A percentile compares a stretch with the other conserved stretches of the same genome.
phyloP scores from a whole-genome alignment of 1,140 invertebrate species.

The Rhizoglyphus robini region DNA sequence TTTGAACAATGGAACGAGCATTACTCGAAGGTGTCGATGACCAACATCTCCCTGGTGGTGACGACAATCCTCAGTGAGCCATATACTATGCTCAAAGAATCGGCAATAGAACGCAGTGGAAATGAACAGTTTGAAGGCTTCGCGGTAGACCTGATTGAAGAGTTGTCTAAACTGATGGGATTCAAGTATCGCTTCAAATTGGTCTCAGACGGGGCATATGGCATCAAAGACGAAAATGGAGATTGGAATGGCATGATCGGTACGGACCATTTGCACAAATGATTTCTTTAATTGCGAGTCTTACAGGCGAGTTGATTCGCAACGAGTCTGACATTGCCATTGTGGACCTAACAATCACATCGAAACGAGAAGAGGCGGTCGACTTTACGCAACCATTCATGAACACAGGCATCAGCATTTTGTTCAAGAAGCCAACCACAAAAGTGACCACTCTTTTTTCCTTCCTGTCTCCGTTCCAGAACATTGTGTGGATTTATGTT shows the following conservation, averaged over 20 bases:
- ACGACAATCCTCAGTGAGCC: slow-evolving; percentile 56
- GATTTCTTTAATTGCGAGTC: too few relatives aligned
- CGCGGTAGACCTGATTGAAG: slow-evolving; percentile 34
- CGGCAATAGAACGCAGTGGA: slow-evolving; percentile 43
- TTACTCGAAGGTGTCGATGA: slow-evolving; percentile 37
- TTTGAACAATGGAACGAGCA: background rate
- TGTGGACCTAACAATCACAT: slow-evolving; percentile 84
- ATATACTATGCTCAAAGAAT: slow-evolving; percentile 27
- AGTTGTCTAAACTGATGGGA: slow-evolving; percentile 56
- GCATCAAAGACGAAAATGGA: slow-evolving; percentile 33
- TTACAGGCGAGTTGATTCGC: slow-evolving; percentile 23
- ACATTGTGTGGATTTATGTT: slow-evolving; percentile 94
- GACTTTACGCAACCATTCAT: slow-evolving; percentile 93
- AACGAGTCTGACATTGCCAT: slow-evolving; percentile 71
- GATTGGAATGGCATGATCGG: slow-evolving; percentile 41
- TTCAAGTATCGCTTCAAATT: slow-evolving; percentile 56
- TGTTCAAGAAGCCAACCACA: slow-evolving; percentile 47
- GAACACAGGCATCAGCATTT: slow-evolving; percentile 60
- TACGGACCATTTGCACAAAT: slow-evolving; percentile 21
- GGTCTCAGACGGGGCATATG: slow-evolving; percentile 36
- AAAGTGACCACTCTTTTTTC: slow-evolving; percentile 82
- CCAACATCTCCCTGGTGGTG: slow-evolving; percentile 79
- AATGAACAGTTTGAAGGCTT: slow-evolving; percentile 82
- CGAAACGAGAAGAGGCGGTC: slow-evolving; percentile 70
- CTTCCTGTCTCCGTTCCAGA: slow-evolving; percentile 77